A percentile compares a stretch with the other conserved stretches of the same genome.
phyloP scores from a whole-genome alignment of 2,113 vertebrate species.

The Paramisgurnus dabryanus region DNA sequence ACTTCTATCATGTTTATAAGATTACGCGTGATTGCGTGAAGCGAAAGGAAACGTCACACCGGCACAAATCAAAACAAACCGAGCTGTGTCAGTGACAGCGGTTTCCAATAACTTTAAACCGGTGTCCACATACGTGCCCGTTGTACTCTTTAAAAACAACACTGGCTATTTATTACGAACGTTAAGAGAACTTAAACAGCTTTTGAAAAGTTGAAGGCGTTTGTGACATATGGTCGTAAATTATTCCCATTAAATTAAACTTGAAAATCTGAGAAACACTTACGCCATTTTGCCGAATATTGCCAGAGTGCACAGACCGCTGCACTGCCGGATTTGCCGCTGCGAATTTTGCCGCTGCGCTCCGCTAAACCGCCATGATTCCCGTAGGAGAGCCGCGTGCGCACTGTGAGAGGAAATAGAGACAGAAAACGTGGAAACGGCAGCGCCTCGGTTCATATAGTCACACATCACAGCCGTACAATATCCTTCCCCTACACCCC shows the following conservation, averaged over 20 bases:
- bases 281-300: conserved; percentile 80
- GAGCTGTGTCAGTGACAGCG: no score
- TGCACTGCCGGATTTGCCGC: conserved; percentile 77
- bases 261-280: conserved; percentile 56
- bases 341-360: conserved; percentile 67
- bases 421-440: rapidly evolving
- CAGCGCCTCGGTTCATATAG: conserved; percentile 36
- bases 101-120: no score
- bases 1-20: neutral
- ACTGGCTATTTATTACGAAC: no score
- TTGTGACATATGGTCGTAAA: neutral
- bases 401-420: neutral
- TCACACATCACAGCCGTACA: conserved; percentile 33
- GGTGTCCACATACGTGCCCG: no score
- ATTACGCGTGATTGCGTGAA: no score
- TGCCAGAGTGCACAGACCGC: conserved; percentile 69
- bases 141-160: neutral
- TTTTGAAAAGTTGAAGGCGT: neutral
- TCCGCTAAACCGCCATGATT: conserved; percentile 73
- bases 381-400: conserved; percentile 46
- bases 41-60: no score
- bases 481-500: conserved; percentile 60
- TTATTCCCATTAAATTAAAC: neutral
- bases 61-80: no score
- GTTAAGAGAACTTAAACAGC: neutral